Percentiles rank a stretch among this genome's conserved stretches.
Evolutionary conservation across 2,113 vertebrate species (phyloP).

Genomic region (Psilopogon haemacephalus): DNA sequence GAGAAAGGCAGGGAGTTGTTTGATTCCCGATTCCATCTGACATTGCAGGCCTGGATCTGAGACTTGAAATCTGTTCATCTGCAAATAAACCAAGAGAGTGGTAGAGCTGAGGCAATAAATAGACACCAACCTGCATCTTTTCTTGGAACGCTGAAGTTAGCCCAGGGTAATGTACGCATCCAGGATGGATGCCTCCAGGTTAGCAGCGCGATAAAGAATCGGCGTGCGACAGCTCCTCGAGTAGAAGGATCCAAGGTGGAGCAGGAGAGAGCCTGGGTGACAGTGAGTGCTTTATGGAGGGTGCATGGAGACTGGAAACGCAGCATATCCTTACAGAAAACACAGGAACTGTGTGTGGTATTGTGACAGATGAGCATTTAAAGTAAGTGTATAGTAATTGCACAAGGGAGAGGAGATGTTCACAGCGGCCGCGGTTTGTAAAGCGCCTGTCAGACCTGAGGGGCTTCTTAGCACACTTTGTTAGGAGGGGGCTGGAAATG

Average conservation of each 20-base stretch:
- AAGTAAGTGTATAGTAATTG: slow-evolving; percentile 3
- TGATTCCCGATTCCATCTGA: slow-evolving; percentile 7
- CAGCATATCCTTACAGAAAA: neutral
- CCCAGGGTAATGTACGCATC: neutral
- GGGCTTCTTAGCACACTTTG: neutral
- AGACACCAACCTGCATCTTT: neutral
- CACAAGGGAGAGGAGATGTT: neutral
- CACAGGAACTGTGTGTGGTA: neutral
- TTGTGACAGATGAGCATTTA: neutral
- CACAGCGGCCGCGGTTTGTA: neutral
- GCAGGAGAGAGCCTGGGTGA: neutral
- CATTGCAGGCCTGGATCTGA: neutral
- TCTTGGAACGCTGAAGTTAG: slow-evolving; percentile 29
- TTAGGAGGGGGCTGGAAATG: neutral
- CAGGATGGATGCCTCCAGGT: neutral
- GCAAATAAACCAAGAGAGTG: slow-evolving; percentile 31
- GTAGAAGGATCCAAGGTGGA: neutral
- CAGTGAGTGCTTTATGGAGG: neutral
- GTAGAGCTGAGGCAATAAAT: slow-evolving; percentile 7
- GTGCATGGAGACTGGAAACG: neutral
- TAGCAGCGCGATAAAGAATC: slow-evolving; percentile 16
- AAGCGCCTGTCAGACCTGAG: neutral
- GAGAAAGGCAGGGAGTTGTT: neutral
- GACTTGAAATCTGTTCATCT: slow-evolving; percentile 33
- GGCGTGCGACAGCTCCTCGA: neutral